A percentile compares a stretch with the other conserved stretches of the same genome.
Conservation (phyloP, 1,140 invertebrate species). For the Holcopasites calliopsidis region DNA sequence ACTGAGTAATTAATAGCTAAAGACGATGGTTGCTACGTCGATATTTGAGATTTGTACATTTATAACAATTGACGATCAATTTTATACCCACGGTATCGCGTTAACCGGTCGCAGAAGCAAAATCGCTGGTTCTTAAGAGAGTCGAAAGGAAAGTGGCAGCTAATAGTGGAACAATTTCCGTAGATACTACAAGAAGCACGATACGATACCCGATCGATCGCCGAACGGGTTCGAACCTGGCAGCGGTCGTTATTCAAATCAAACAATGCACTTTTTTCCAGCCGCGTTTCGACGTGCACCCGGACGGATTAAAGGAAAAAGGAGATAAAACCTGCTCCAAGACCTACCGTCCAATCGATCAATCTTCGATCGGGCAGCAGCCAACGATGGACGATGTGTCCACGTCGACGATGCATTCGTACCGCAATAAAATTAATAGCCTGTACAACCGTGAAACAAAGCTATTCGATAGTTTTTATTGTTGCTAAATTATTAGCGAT, state of each 20-base stretch:
- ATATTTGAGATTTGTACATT: no score
- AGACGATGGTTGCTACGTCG: no score
- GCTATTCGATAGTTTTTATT: conserved; percentile 20
- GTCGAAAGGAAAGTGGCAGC: conserved; percentile 46
- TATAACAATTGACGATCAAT: no score
- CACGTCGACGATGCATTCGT: conserved; percentile 50
- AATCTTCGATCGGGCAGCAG: conserved; percentile 36
- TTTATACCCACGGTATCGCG: neutral
- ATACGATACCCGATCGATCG: conserved; percentile 55
- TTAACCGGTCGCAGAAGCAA: conserved; percentile 19
- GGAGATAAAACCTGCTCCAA: conserved; percentile 42
- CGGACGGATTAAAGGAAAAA: conserved; percentile 49
- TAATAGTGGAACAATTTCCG: conserved; percentile 39
- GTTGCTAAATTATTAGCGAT: neutral
- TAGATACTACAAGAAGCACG: conserved; percentile 43
- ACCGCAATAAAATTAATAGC: conserved; percentile 69
- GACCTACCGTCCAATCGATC: conserved; percentile 57
- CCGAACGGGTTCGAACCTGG: conserved; percentile 15
- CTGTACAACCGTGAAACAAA: conserved; percentile 37
- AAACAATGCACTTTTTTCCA: conserved; percentile 34
- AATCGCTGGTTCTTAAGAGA: conserved; percentile 36
- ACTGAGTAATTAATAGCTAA: no score
- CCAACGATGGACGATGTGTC: conserved; percentile 54
- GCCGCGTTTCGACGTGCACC: neutral
- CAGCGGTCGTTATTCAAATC: conserved; percentile 47